Conservation (phyloP, 2,113 vertebrate species). For the Oncorhynchus nerka region DNA sequence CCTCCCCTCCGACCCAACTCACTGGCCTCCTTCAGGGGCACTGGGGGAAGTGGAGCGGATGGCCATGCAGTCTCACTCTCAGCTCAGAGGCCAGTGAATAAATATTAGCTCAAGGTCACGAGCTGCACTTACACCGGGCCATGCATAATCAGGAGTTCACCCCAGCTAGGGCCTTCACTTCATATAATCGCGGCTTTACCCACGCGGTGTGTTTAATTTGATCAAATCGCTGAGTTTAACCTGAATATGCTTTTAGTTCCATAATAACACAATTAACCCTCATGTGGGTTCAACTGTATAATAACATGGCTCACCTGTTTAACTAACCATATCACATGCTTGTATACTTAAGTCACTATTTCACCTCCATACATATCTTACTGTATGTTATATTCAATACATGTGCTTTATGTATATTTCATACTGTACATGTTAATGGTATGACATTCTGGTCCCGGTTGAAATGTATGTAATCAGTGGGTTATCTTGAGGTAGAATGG, state of each 20-base stretch:
- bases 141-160: slow-evolving; percentile 61
- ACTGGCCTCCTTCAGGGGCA: slow-evolving; percentile 49
- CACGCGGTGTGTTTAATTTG: background rate
- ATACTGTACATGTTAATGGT: no score
- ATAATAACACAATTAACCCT: background rate
- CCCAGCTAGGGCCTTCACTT: slow-evolving; percentile 35
- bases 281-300: background rate
- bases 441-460: background rate
- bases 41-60: slow-evolving; percentile 44
- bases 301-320: background rate
- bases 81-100: slow-evolving; percentile 45
- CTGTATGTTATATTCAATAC: background rate
- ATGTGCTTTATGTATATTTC: no score
- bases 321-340: background rate
- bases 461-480: background rate
- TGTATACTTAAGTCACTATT: no score
- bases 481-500: background rate
- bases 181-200: slow-evolving; percentile 18
- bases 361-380: no score
- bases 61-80: slow-evolving; percentile 27
- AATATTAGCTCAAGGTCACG: slow-evolving; percentile 70
- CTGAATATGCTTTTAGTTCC: background rate
- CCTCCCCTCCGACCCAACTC: slow-evolving; percentile 46
- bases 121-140: slow-evolving; percentile 45
- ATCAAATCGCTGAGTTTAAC: background rate